Evolutionary conservation across 2,797 vertebrate species (phyloP).

Genomic region (Xiphorhynchus erythropygius): DNA sequence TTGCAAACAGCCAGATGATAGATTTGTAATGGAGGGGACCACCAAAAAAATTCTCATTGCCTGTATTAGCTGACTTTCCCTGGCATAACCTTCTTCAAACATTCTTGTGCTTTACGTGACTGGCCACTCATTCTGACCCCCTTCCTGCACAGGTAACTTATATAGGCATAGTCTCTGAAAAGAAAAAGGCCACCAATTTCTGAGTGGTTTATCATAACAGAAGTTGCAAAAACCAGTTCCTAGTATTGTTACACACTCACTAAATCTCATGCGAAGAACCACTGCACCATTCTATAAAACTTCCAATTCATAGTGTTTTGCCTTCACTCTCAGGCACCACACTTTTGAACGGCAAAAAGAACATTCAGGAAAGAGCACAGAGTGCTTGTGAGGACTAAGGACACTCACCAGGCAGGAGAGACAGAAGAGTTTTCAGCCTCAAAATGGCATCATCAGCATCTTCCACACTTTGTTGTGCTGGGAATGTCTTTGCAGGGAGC

Average conservation of each 20-base stretch:
- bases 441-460: fast-evolving
- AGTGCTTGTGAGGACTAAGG: neutral
- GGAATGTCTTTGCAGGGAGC: neutral
- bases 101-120: neutral
- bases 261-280: neutral
- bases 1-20: neutral
- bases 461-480: neutral
- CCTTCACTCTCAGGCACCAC: neutral
- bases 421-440: neutral
- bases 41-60: neutral
- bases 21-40: neutral
- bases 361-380: neutral
- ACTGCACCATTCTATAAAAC: neutral
- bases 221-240: neutral
- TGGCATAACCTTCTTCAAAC: neutral
- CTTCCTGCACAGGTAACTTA: neutral
- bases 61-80: neutral
- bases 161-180: fast-evolving
- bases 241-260: neutral
- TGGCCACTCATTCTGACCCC: neutral
- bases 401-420: neutral
- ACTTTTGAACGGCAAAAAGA: neutral
- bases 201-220: neutral
- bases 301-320: neutral
- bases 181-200: neutral